Evolutionary conservation across 2,113 vertebrate species (phyloP).

Genomic region (Nematolebias whitei): DNA sequence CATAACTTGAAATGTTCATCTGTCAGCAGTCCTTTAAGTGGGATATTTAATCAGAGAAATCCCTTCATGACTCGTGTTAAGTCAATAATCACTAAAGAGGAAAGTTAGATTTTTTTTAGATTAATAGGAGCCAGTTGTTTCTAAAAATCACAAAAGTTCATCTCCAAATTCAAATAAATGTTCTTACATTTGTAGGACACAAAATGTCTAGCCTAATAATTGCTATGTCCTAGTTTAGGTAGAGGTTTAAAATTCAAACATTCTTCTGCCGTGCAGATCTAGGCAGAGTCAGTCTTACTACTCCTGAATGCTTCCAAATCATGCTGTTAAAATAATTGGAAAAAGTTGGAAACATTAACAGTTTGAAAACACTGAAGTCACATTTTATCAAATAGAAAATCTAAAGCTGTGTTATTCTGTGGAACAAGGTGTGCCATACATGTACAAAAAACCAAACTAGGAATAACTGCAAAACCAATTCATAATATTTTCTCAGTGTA

Average conservation of each 20-base stretch:
- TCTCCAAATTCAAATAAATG: constrained; percentile 21
- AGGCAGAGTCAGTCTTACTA: no score
- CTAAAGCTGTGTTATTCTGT: constrained; percentile 67
- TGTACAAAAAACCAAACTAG: constrained; percentile 61
- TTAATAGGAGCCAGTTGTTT: constrained; percentile 42
- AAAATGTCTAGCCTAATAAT: no score
- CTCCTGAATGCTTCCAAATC: no score
- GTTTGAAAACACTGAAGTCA: constrained; percentile 56
- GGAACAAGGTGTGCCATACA: constrained; percentile 72
- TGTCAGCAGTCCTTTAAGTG: constrained; percentile 21
- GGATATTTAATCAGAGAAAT: constrained; percentile 46
- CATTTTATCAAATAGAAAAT: constrained; percentile 71
- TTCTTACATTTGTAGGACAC: constrained; percentile 12
- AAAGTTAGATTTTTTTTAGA: constrained; percentile 32
- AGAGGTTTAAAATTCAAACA: no score
- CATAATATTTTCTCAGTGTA: constrained; percentile 77
- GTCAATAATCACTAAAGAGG: constrained; percentile 35
- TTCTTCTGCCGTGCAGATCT: no score
- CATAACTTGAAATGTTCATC: constrained; percentile 33
- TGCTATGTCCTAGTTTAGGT: no score
- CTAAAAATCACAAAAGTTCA: constrained; percentile 26
- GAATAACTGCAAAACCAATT: constrained; percentile 78
- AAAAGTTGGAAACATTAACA: constrained; percentile 36
- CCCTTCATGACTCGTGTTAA: constrained; percentile 34
- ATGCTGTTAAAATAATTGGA: constrained; percentile 2